Conservation (phyloP, 1,140 invertebrate species). For the Steinernema feltiae region DNA sequence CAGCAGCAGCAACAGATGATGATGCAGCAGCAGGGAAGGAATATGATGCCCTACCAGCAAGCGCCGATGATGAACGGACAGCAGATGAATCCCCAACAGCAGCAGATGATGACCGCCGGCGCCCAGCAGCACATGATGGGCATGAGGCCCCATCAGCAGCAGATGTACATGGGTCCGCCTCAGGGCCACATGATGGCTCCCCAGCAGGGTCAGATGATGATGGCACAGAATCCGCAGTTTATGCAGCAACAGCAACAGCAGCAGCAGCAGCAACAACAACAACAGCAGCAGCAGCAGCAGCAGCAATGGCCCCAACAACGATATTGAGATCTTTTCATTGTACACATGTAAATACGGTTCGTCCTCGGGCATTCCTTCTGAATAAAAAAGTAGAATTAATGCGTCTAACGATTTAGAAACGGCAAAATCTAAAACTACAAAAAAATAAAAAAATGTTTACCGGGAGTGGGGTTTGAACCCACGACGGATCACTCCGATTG, state of each 20-base stretch:
- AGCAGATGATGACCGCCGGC: neutral
- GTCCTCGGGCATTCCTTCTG: no score
- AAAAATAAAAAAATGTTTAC: constrained; percentile 21
- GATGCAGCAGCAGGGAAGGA: neutral
- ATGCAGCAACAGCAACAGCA: neutral
- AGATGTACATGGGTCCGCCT: neutral
- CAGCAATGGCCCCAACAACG: neutral
- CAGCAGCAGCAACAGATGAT: neutral
- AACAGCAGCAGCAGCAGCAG: neutral
- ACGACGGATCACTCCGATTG: constrained; percentile 25
- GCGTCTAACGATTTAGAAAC: neutral
- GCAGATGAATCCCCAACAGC: neutral
- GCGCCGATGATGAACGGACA: no score
- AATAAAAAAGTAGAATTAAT: no score
- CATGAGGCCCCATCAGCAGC: neutral
- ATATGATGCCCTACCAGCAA: neutral
- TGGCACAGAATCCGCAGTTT: neutral
- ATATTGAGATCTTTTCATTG: neutral
- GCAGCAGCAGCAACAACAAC: neutral
- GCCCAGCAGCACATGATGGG: neutral
- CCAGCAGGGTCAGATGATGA: neutral
- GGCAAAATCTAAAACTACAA: neutral
- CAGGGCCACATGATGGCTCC: neutral
- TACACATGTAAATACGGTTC: neutral
- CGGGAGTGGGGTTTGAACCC: constrained; percentile 39